phyloP scores from a whole-genome alignment of 2,888 invertebrate genomes.

The Eurois occulta region DNA sequence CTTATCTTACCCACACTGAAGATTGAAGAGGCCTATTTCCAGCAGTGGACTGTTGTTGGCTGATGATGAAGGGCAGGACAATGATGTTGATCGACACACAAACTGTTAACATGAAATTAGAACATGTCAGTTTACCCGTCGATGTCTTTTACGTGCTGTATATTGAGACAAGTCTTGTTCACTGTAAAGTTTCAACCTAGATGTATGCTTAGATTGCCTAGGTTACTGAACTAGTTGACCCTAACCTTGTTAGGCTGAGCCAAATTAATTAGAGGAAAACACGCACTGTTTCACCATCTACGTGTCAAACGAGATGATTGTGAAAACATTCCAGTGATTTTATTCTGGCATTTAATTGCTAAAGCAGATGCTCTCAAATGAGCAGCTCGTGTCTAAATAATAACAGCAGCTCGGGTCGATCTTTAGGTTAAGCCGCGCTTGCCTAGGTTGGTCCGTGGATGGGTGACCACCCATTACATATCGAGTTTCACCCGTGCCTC shows the following conservation, averaged over 20 bases:
- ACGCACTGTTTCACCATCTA: not conserved
- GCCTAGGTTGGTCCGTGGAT: too few relatives aligned
- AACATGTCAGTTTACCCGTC: not conserved
- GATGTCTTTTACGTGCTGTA: not conserved
- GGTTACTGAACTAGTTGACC: not conserved
- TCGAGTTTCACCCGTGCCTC: too few relatives aligned
- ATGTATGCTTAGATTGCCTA: not conserved
- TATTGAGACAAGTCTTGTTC: not conserved
- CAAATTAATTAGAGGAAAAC: constrained; percentile 15
- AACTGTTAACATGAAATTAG: too few relatives aligned
- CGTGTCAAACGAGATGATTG: not conserved
- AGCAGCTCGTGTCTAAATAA: too few relatives aligned
- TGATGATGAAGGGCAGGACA: too few relatives aligned
- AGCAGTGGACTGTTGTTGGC: too few relatives aligned
- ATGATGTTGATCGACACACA: too few relatives aligned
- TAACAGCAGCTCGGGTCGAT: too few relatives aligned
- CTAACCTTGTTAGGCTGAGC: not conserved
- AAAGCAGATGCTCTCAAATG: constrained; percentile 20
- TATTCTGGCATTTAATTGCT: constrained; percentile 14
- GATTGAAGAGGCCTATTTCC: too few relatives aligned
- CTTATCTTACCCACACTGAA: not conserved
- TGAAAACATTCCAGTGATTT: constrained; percentile 24
- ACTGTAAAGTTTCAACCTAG: not conserved
- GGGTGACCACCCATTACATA: too few relatives aligned
- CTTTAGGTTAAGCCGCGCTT: too few relatives aligned